Percentiles rank a stretch among this genome's conserved stretches.
Evolutionary conservation across 2,113 vertebrate genomes (phyloP).

Genomic region (Siniperca knerii): DNA sequence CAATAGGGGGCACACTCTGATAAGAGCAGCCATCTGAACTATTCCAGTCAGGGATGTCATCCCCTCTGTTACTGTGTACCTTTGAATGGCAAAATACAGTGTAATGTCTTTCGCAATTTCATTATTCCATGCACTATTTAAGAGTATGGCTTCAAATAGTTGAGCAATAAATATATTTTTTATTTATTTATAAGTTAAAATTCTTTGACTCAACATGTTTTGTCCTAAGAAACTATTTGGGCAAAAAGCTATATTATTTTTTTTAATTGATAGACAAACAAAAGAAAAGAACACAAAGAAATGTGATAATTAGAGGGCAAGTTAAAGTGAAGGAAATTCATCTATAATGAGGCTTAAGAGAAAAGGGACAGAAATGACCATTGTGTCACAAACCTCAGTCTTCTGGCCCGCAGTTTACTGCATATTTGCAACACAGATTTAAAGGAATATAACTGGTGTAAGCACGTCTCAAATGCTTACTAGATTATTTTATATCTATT

Average conservation of each 20-base stretch:
- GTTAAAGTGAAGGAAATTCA: slow-evolving; percentile 35
- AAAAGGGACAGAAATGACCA: slow-evolving; percentile 29
- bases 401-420: slow-evolving; percentile 14
- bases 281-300: slow-evolving; percentile 1
- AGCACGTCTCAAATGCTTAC: slow-evolving; percentile 1
- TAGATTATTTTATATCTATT: slow-evolving; percentile 11
- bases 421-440: not conserved
- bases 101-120: not conserved
- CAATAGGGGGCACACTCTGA: slow-evolving; percentile 73
- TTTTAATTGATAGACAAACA: slow-evolving; percentile 43
- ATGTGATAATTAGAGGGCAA: slow-evolving; percentile 12
- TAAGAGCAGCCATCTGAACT: slow-evolving; percentile 63
- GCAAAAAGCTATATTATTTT: not conserved
- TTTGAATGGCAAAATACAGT: slow-evolving; percentile 41
- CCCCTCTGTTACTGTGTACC: slow-evolving; percentile 22
- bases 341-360: slow-evolving; percentile 36
- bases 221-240: slow-evolving; percentile 35
- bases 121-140: slow-evolving; percentile 61
- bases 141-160: slow-evolving; percentile 19
- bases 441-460: not conserved
- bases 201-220: slow-evolving; percentile 22
- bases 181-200: slow-evolving; percentile 24
- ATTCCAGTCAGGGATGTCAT: slow-evolving; percentile 19
- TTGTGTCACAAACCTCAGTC: slow-evolving; percentile 30
- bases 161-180: not conserved